Percentiles rank a stretch among this genome's conserved stretches.
phyloP scores from a whole-genome alignment of 2,797 vertebrate species.

The Cynopterus sphinx region DNA sequence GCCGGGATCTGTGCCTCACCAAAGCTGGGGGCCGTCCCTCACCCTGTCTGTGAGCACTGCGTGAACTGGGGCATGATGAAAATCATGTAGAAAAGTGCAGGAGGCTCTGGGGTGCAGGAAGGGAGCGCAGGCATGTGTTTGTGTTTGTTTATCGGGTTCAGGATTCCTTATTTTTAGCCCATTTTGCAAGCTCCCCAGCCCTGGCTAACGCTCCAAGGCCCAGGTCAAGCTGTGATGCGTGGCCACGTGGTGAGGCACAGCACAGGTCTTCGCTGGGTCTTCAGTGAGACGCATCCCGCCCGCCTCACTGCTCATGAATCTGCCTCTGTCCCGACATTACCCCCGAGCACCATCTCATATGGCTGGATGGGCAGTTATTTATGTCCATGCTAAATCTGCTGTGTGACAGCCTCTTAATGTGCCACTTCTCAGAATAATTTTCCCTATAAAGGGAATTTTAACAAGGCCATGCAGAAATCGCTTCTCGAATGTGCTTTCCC shows the following conservation, averaged over 20 bases:
- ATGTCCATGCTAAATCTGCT: constrained; percentile 41
- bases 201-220: neutral
- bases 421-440: constrained; percentile 40
- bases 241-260: rapidly evolving
- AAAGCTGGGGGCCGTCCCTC: neutral
- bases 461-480: neutral
- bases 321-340: neutral
- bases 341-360: neutral
- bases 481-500: neutral
- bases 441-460: constrained; percentile 31
- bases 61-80: rapidly evolving
- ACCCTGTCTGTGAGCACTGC: neutral
- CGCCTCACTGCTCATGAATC: neutral
- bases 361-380: constrained; percentile 36
- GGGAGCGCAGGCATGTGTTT: rapidly evolving
- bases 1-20: neutral
- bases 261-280: neutral
- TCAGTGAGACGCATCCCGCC: neutral
- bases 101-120: neutral
- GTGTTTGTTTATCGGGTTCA: neutral
- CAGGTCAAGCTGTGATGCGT: neutral
- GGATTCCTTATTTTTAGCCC: neutral
- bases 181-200: neutral
- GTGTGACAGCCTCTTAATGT: constrained; percentile 13
- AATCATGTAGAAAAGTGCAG: neutral